Percentiles rank a stretch among this genome's conserved stretches.
These are phyloP conservation scores for Gymnoscopelus braueri DNA, from an alignment of 2,797 vertebrate genomes.

Conservation along the genomic window DNA sequence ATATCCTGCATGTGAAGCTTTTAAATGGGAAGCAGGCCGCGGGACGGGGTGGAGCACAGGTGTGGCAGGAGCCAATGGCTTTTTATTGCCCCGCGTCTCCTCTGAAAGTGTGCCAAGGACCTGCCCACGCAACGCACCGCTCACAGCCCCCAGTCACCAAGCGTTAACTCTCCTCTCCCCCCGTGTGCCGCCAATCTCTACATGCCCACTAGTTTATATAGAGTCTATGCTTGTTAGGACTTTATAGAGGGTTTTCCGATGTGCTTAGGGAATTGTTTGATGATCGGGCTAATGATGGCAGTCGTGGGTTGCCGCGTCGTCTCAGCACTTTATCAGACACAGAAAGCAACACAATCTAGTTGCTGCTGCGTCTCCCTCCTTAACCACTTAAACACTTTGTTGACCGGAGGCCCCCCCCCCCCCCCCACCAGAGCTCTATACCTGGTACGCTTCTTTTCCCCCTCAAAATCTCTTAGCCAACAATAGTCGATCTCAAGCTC, in stretches of 20 bases:
- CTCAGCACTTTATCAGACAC: conserved; percentile 66
- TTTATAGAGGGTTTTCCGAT: conserved; percentile 79
- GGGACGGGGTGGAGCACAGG: conserved; percentile 78
- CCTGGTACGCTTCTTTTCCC: too few relatives aligned
- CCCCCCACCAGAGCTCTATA: too few relatives aligned
- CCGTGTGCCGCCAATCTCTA: conserved; percentile 45
- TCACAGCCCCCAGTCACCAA: conserved; percentile 60
- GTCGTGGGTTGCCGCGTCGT: conserved; percentile 62
- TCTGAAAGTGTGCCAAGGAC: conserved; percentile 83
- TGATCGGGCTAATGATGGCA: conserved; percentile 77
- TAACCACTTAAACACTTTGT: too few relatives aligned
- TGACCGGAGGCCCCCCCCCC: too few relatives aligned
- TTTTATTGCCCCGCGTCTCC: conserved; percentile 77
- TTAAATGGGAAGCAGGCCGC: conserved; percentile 84
- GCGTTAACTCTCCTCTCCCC: conserved; percentile 68
- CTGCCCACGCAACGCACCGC: conserved; percentile 67
- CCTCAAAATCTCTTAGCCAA: too few relatives aligned
- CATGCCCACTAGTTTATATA: conserved; percentile 73
- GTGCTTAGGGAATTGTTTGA: conserved; percentile 79
- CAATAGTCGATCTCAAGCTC: too few relatives aligned
- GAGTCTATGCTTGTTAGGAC: conserved; percentile 76
- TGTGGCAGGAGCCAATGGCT: conserved; percentile 81
- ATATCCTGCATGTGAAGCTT: conserved; percentile 84
- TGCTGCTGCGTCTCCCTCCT: neutral
- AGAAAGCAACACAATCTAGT: conserved; percentile 43